These are phyloP conservation scores for Lasiurus cinereus DNA, from an alignment of 2,113 vertebrate species.

Conservation along the genomic window DNA sequence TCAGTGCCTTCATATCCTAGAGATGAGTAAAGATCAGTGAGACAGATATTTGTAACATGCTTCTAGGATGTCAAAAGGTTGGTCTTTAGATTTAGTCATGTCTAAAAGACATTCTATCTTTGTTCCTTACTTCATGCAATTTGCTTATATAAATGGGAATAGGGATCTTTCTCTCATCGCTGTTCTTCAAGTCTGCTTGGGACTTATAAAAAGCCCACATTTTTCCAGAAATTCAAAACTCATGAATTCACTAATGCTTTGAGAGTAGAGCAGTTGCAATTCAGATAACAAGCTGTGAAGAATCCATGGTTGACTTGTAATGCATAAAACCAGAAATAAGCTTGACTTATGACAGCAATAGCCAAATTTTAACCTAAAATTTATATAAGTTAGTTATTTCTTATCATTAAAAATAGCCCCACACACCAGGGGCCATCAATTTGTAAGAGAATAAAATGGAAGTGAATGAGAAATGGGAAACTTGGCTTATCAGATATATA, in stretches of 20 bases:
- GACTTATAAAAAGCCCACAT: neutral
- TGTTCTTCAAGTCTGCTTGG: neutral
- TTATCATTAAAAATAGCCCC: neutral
- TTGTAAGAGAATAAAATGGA: neutral
- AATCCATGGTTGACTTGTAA: neutral
- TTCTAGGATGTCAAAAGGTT: neutral
- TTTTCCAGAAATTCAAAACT: neutral
- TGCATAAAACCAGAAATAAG: neutral
- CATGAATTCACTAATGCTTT: neutral
- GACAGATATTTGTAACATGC: neutral
- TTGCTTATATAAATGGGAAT: neutral
- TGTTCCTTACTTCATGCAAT: neutral
- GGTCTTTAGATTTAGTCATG: too few relatives aligned
- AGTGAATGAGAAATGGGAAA: slow-evolving; percentile 38
- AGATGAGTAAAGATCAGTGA: neutral
- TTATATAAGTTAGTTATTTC: neutral
- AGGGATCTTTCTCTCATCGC: neutral
- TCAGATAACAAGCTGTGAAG: neutral
- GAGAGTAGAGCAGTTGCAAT: neutral
- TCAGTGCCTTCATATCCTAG: neutral
- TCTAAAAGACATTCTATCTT: neutral
- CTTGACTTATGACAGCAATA: neutral
- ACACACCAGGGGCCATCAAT: neutral
- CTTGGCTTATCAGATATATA: neutral
- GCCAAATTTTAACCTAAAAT: neutral